phyloP scores from a whole-genome alignment of 2,797 vertebrate species.

The Myotis myotis region DNA sequence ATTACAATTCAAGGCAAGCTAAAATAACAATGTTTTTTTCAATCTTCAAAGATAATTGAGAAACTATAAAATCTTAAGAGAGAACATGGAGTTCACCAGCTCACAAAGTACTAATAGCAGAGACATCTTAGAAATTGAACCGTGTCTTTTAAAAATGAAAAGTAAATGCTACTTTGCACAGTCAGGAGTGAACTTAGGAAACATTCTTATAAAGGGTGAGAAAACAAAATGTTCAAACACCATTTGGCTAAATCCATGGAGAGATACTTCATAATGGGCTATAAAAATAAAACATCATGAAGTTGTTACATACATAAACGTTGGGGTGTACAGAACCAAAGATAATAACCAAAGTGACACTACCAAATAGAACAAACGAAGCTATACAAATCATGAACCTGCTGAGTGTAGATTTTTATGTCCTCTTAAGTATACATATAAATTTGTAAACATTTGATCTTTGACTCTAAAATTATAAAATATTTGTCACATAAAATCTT shows the following conservation, averaged over 20 bases:
- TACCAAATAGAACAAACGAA: slow-evolving; percentile 10
- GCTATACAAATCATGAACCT: background rate
- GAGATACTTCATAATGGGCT: background rate
- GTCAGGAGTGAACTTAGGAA: background rate
- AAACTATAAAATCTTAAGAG: background rate
- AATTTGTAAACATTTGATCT: slow-evolving; percentile 34
- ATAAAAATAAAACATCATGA: slow-evolving; percentile 20
- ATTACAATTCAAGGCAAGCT: background rate
- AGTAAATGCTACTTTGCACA: background rate
- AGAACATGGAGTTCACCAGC: background rate
- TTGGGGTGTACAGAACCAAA: background rate
- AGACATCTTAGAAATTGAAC: background rate
- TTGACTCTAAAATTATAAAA: slow-evolving; percentile 31
- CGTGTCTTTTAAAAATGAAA: background rate
- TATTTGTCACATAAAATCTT: slow-evolving; percentile 23
- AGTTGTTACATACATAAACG: background rate
- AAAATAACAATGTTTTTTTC: slow-evolving; percentile 16
- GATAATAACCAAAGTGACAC: background rate
- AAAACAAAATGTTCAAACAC: slow-evolving; percentile 6
- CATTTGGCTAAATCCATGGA: slow-evolving; percentile 6
- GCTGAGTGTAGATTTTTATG: background rate
- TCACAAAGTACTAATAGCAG: slow-evolving; percentile 19
- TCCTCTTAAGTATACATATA: background rate
- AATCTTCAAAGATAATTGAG: background rate
- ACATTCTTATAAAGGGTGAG: background rate